phyloP scores from a whole-genome alignment of 2,888 invertebrate genomes.

The Eristalis tenax region DNA sequence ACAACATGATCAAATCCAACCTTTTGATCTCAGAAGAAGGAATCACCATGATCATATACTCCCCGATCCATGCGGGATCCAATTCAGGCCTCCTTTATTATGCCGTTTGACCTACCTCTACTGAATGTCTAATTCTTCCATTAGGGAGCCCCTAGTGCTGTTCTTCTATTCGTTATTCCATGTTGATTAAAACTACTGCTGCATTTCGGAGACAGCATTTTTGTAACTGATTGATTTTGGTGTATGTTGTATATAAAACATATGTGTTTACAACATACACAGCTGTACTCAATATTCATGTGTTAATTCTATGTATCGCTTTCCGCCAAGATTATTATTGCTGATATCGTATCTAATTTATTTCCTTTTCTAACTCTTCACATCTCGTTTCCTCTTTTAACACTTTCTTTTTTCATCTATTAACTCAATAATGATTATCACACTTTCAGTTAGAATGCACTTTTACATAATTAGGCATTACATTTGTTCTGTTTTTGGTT shows the following conservation, averaged over 20 bases:
- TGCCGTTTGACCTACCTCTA: too few relatives aligned
- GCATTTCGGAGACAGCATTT: too few relatives aligned
- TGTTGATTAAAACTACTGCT: too few relatives aligned
- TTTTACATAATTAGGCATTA: slow-evolving; percentile 66
- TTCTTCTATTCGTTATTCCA: too few relatives aligned
- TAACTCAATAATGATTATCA: slow-evolving; percentile 35
- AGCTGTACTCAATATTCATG: neutral
- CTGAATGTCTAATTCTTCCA: too few relatives aligned
- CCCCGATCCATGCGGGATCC: too few relatives aligned
- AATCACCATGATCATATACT: too few relatives aligned
- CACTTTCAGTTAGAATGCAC: slow-evolving; percentile 62
- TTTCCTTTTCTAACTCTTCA: slow-evolving; percentile 22
- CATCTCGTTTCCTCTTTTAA: slow-evolving; percentile 18
- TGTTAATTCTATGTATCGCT: neutral
- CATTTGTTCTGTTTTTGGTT: slow-evolving; percentile 73
- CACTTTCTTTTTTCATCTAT: slow-evolving; percentile 35
- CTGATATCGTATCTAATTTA: slow-evolving; percentile 19
- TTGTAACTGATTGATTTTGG: too few relatives aligned
- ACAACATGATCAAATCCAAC: too few relatives aligned
- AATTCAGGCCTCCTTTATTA: too few relatives aligned
- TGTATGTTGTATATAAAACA: neutral
- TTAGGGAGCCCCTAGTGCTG: too few relatives aligned
- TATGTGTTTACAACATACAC: neutral
- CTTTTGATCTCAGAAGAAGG: too few relatives aligned
- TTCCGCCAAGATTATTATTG: neutral